These are phyloP conservation scores for Bambusicola thoracicus DNA, from an alignment of 2,113 vertebrate species.

Conservation along the genomic window DNA sequence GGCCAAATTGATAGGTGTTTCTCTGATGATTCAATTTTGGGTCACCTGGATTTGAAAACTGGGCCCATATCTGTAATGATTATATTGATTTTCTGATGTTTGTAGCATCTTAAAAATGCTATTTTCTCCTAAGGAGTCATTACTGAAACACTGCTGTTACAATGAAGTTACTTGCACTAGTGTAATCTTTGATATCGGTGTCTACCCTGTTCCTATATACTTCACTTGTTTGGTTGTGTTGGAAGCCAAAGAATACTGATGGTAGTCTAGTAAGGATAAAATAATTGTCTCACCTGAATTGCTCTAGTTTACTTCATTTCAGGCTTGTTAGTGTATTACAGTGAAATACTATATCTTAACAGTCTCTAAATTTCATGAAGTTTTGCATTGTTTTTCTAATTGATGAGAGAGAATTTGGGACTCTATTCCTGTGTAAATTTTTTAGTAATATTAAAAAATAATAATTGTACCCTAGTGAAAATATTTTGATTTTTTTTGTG, in stretches of 20 bases:
- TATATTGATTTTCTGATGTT: neutral
- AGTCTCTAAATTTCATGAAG: conserved; percentile 42
- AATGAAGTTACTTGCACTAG: neutral
- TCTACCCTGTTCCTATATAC: neutral
- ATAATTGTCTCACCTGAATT: neutral
- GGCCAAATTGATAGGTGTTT: neutral
- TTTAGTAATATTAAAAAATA: conserved; percentile 56
- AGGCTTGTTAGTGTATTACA: conserved; percentile 5
- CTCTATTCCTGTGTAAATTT: conserved; percentile 72
- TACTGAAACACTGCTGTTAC: conserved; percentile 8
- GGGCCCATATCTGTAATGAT: neutral
- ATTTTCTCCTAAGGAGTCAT: neutral
- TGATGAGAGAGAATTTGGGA: conserved; percentile 71
- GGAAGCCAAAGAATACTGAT: conserved; percentile 5
- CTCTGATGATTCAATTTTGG: neutral
- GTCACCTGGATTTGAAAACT: neutral
- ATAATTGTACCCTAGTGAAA: conserved; percentile 74
- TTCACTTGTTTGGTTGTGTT: neutral
- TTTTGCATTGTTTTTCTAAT: conserved; percentile 70
- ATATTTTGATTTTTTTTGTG: conserved; percentile 77
- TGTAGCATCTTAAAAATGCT: neutral
- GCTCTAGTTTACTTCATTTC: conserved; percentile 7
- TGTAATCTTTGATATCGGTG: neutral
- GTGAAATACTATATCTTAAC: conserved; percentile 29
- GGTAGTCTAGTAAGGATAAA: conserved; percentile 2